Conservation (phyloP, 2,797 vertebrate species). For the Strix occidentalis region DNA sequence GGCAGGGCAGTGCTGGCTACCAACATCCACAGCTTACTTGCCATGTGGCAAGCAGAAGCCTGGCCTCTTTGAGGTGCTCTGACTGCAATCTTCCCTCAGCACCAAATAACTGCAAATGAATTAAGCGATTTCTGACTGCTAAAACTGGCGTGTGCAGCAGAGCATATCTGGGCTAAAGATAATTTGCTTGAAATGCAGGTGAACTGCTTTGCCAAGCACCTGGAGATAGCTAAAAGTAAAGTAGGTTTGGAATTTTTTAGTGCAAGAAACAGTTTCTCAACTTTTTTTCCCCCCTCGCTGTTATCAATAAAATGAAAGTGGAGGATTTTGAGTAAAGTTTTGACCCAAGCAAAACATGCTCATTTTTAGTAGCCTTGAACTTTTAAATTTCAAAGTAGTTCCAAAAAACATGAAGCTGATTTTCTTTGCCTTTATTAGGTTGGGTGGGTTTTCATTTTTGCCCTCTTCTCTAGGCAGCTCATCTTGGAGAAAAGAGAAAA, state of each 20-base stretch:
- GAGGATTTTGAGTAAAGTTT: neutral
- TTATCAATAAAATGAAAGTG: neutral
- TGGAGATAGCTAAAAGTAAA: neutral
- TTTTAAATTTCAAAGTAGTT: neutral
- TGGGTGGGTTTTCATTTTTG: neutral
- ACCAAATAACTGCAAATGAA: neutral
- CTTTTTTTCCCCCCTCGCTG: accelerated
- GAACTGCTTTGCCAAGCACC: neutral
- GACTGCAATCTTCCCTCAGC: neutral
- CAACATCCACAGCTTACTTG: neutral
- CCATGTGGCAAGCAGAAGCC: neutral
- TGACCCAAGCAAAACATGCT: neutral
- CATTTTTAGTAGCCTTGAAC: neutral
- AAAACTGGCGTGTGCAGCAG: neutral
- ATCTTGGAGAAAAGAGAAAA: neutral
- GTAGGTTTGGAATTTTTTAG: neutral
- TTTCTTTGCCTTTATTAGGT: neutral
- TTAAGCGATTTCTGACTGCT: neutral
- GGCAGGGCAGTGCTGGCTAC: neutral
- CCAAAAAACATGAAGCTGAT: neutral
- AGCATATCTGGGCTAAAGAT: neutral
- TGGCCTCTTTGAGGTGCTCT: neutral
- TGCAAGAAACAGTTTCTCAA: neutral
- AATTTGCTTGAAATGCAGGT: neutral
- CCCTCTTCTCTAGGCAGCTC: neutral